A percentile compares a stretch with the other conserved stretches of the same genome.
phyloP scores from a whole-genome alignment of 2,113 vertebrate genomes.

The Tetrax tetrax region DNA sequence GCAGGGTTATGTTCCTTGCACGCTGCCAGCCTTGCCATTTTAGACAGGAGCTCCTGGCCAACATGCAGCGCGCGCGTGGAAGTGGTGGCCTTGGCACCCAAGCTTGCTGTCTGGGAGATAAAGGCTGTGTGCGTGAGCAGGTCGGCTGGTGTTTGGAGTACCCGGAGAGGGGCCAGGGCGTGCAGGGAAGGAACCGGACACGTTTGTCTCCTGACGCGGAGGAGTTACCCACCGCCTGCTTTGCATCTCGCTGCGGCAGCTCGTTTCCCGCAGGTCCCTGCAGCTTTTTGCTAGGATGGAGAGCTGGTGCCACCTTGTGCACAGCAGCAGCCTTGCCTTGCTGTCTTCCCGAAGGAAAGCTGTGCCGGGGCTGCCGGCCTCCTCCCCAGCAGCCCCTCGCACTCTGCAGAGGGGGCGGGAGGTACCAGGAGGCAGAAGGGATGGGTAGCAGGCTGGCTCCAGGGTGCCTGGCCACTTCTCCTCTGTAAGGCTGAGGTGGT shows the following conservation, averaged over 20 bases:
- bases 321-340: not conserved
- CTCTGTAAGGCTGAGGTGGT: too few species aligned
- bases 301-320: conserved; percentile 58
- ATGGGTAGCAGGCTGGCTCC: not conserved
- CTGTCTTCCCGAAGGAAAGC: not conserved
- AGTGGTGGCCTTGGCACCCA: not conserved
- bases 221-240: fast-evolving
- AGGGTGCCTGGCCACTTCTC: fast-evolving
- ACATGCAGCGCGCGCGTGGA: fast-evolving
- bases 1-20: not conserved
- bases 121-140: not conserved
- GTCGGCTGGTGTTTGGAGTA: not conserved
- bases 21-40: not conserved
- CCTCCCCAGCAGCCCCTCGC: not conserved
- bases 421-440: not conserved
- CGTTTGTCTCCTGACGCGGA: fast-evolving
- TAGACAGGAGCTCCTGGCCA: not conserved
- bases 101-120: not conserved
- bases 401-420: fast-evolving
- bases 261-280: not conserved
- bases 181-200: not conserved
- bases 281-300: not conserved
- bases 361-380: not conserved
- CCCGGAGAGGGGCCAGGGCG: not conserved
- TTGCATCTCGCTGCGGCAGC: not conserved